Evolutionary conservation across 2,113 vertebrate genomes (phyloP), one percentile per base, ranked within the genome.

Genomic region (Boleophthalmus pectinirostris): DNA sequence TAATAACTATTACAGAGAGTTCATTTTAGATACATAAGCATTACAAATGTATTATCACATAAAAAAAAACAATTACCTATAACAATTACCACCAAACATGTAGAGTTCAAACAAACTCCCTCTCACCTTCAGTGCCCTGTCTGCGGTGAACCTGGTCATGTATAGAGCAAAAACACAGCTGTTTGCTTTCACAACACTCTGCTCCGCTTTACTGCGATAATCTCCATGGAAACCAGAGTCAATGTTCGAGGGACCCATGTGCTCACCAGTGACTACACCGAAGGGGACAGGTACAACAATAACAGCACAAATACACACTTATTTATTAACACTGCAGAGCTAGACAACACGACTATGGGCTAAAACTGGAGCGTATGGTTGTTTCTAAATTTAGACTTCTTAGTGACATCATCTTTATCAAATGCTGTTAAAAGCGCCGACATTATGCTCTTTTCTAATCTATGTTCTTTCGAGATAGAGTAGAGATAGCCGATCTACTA

Each of bases 101-200:
- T 58, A 15, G 0, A 13, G 18, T n/a, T 64, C 9, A n/a, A 38
- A 64, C 29, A 12, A 63, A 18, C 57, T 24, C 18, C 33, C 4
- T 66, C 66, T 81, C 77, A 67, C 82, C 79, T 79, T 78, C 77
- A 58, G 13, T 73, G 57, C 74, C 20, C 51, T 70, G 69, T 70
- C 71, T 46, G 69, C 70, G 58, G 76, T 77, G 82, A 82, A 75
- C 79, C 71, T 15, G 25, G 46, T 79, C 38, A 43, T 65, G 29
- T 80, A 57, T 80, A 61, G 82, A 79, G 78, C 74, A 86, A 91
- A 91, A 92, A 93, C 86, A 89, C 69, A 76, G 73, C 70, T 85
- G 89, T 93, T 93, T 93, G 93, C 92, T 93, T 92, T 92, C 84
- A 92, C 90, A 91, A 93, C 91, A 93, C 83, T 68, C 82, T 61